Base-by-base conservation (phyloP, 2,888 invertebrate species). In the Pollenia labialis region DNA sequence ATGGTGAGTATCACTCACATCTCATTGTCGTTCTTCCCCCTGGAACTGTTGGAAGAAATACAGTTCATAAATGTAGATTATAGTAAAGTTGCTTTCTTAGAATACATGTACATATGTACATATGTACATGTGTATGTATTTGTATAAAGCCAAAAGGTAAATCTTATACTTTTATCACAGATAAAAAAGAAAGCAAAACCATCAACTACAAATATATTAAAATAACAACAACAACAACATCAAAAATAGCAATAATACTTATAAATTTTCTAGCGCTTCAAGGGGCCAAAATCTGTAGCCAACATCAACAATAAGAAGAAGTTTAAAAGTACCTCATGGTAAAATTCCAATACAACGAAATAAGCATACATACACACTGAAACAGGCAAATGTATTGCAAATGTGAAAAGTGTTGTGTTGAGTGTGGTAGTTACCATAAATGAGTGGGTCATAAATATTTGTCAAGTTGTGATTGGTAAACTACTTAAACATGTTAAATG, bases 381-480 rank as follows among this genome's bases (percentile, higher is more conserved):
- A 4, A 40, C 16, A 40, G 4, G 11, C 11, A n/a, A n/a, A 58
- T 68, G 1, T 40, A 60, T 14, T 4, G 11, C 2, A 62, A 44
- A 79, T 14, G 50, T n/a, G 12, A 71, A 62, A 80, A 71, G 44
- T 44, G 44, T 4, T 80, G 60, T 60, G 32, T 62, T 56, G 46
- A 40, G n/a, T 76, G 52, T 50, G 23, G 60, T 46, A 62, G 80
- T 81, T 54, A 32, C 64, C 32, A 81, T 46, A 68, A 81, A 74
- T 75, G 58, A 68, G 58, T 44, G 68, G 52, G 44, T 40, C 81
- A 75, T 68, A 81, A 81, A 81, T 66, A 74, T 81, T 81, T 75
- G 74, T 75, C 75, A 75, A 68, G 75, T 75, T 75, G 66, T 81
- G 81, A 81, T 75, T 81, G 81, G 74, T 32, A 68, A 75, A 81